Evolutionary conservation across 2,113 vertebrate genomes (phyloP).

Genomic region (Mormoops blainvillei): DNA sequence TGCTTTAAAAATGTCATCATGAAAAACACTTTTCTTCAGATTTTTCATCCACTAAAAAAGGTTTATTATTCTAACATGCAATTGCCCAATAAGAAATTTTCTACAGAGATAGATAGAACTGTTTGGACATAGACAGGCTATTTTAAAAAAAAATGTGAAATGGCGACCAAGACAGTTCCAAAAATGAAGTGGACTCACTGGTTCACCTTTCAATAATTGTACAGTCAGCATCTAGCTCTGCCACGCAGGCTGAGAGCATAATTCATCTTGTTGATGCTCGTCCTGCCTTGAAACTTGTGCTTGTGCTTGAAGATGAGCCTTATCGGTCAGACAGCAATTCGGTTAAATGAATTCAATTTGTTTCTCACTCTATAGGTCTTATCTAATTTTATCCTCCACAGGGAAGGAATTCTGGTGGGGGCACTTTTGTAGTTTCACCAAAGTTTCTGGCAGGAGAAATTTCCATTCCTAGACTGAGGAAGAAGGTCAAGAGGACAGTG

Average conservation of each 20-base stretch:
- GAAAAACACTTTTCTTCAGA: slow-evolving; percentile 9
- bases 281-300: not conserved
- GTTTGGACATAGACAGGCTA: not conserved
- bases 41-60: not conserved
- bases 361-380: slow-evolving; percentile 1
- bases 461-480: not conserved
- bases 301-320: not conserved
- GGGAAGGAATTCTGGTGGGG: not conserved
- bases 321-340: slow-evolving; percentile 20
- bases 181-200: not conserved
- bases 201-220: not conserved
- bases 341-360: slow-evolving; percentile 16
- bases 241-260: not conserved
- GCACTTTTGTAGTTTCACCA: not conserved
- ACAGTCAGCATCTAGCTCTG: not conserved
- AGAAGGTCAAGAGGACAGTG: not conserved
- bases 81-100: not conserved
- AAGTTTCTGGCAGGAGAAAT: not conserved
- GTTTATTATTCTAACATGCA: slow-evolving; percentile 44
- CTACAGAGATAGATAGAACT: slow-evolving; percentile 17
- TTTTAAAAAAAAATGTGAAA: not conserved
- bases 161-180: not conserved
- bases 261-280: not conserved
- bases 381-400: not conserved
- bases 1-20: slow-evolving; percentile 24